Evolutionary conservation across 2,888 invertebrate species (phyloP), one percentile per base, ranked within the genome.

Genomic region (Baccha elongata): DNA sequence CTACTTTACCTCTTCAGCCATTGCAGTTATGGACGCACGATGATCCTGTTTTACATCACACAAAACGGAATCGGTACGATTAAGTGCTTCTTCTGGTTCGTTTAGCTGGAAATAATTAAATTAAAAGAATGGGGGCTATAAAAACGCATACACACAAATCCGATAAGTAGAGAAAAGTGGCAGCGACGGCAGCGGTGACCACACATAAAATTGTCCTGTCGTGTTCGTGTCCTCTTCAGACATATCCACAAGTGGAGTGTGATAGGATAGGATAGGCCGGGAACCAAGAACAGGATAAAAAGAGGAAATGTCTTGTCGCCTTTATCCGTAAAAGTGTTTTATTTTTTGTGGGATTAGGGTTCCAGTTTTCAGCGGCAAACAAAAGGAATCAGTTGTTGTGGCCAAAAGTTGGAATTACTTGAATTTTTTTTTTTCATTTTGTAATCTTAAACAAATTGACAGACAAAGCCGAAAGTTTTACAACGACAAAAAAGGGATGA

Each of bases 1-100:
- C n/a, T 17, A 44, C n/a, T 11, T 44, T 85, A 90, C 90, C 88
- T 91, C 91, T 84, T 91, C 90, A 67, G 89, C 89, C 60, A 89
- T 71, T 5, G 87, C 88, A n/a, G 89, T 89, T 15, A 89, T 87
- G 8, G 90, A 89, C n/a, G 88, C 86, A 26, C 87, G 87, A 84
- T 89, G 89, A 69, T 88, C 87, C 48, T 87, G 88, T 65, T 89
- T 89, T 48, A 87, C 85, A 80, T 89, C 88, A 32, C 88, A 87
- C 44, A 88, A 85, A 65, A 89, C 87, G 19, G 91, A 90, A 76
- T 91, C 90, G 4, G 87, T 86, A 1, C 89, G 89, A 86, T 89
- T 88, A 10, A 90, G 85, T 26, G 86, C 87, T 60, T 89, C 90
- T 86, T 90, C 89, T 48, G 89, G 88, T 62, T 89, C 89, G 71